Conservation (phyloP, 1,140 invertebrate genomes). For the Musca vetustissima region DNA sequence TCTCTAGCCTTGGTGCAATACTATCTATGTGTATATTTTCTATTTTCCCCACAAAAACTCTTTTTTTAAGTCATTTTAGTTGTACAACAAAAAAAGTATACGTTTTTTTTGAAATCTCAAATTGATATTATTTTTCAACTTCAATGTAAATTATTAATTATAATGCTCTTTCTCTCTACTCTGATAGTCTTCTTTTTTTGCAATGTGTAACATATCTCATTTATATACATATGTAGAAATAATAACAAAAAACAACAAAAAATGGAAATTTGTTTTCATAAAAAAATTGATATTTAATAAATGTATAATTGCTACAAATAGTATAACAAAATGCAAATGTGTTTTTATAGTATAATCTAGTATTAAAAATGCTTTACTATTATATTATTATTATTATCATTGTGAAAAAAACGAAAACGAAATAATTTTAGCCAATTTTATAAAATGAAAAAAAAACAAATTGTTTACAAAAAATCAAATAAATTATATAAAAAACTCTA, state of each 20-base stretch:
- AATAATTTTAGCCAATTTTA: conserved; percentile 23
- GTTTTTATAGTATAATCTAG: not conserved
- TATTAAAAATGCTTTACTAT: conserved; percentile 14
- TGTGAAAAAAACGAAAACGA: not conserved
- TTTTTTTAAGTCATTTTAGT: conserved; percentile 1
- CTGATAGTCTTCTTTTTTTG: too few relatives aligned
- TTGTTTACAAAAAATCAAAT: not conserved
- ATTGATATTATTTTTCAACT: conserved; percentile 1
- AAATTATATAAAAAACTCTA: not conserved
- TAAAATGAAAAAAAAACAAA: conserved; percentile 9
- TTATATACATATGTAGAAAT: too few relatives aligned
- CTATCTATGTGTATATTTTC: not conserved
- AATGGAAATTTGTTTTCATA: too few relatives aligned
- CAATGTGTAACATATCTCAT: too few relatives aligned
- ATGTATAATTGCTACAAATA: conserved; percentile 14
- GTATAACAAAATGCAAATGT: not conserved
- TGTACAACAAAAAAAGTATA: not conserved
- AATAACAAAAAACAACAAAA: not conserved
- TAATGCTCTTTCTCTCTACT: not conserved
- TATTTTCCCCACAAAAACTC: not conserved
- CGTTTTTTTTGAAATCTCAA: not conserved
- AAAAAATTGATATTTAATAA: conserved; percentile 3
- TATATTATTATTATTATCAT: not conserved
- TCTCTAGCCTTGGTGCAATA: conserved; percentile 16
- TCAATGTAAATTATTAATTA: conserved; percentile 2